Evolutionary conservation across 2,113 vertebrate species (phyloP).

Genomic region (Perognathus longimembris): DNA sequence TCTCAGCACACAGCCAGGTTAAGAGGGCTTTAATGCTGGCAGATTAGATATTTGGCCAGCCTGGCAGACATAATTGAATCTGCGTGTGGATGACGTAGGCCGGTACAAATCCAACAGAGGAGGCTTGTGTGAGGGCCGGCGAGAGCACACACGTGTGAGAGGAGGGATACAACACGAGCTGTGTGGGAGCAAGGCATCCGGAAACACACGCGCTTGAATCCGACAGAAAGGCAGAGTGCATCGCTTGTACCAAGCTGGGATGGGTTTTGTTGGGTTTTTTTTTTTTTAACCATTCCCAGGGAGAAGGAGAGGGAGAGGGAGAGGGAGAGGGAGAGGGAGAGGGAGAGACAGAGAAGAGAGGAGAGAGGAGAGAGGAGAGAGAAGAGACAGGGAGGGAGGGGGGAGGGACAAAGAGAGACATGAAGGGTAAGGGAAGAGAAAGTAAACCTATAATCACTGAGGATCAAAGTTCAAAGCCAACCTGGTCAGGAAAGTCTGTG

Average conservation of each 20-base stretch:
- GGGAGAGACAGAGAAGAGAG: too few relatives aligned
- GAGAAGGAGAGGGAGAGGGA: too few relatives aligned
- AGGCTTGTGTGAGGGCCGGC: conserved; percentile 42
- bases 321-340: too few relatives aligned
- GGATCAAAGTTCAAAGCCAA: too few relatives aligned
- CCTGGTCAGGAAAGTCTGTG: too few relatives aligned
- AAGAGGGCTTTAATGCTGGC: conserved; percentile 66
- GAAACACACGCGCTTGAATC: neutral
- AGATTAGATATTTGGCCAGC: conserved; percentile 72
- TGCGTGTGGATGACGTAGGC: conserved; percentile 68
- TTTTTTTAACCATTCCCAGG: neutral
- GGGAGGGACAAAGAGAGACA: too few relatives aligned
- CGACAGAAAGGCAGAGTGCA: neutral
- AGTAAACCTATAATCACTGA: too few relatives aligned
- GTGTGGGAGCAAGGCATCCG: neutral
- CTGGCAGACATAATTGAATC: conserved; percentile 70
- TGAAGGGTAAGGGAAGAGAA: too few relatives aligned
- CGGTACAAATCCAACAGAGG: conserved; percentile 67
- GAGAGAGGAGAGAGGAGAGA: too few relatives aligned
- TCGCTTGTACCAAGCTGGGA: neutral
- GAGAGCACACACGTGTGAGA: conserved; percentile 25
- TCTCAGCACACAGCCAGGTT: conserved; percentile 60
- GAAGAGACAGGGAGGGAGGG: too few relatives aligned
- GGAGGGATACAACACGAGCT: neutral
- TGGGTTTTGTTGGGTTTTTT: too few relatives aligned